These are phyloP conservation scores for Cabera pusaria DNA, from an alignment of 2,888 invertebrate genomes.

Conservation along the genomic window DNA sequence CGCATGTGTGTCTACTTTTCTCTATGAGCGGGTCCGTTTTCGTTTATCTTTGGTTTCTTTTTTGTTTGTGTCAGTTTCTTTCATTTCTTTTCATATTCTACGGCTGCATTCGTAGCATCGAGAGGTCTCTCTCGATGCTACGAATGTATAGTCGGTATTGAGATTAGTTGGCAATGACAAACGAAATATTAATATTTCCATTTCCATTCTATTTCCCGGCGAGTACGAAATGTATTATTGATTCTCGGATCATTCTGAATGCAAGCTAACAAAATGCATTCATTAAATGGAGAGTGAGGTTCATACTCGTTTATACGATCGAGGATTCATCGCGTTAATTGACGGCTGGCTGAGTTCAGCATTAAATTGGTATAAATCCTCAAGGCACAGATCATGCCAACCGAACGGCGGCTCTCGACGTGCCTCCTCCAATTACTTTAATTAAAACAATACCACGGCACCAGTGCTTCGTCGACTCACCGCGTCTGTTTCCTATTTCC, in stretches of 20 bases:
- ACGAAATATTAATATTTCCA: conserved; percentile 27
- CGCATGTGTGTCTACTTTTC: conserved; percentile 68
- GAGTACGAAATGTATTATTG: conserved; percentile 19
- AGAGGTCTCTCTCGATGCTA: conserved; percentile 39
- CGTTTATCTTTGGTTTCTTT: conserved; percentile 75
- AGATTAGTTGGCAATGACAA: conserved; percentile 33
- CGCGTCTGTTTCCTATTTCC: conserved; percentile 81
- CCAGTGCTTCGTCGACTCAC: conserved; percentile 77
- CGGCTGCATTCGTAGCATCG: conserved; percentile 63
- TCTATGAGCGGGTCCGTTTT: conserved; percentile 75
- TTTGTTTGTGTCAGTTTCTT: conserved; percentile 68
- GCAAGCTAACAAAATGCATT: conserved; percentile 18
- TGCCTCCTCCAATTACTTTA: conserved; percentile 83
- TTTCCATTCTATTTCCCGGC: conserved; percentile 17
- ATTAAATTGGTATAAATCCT: conserved; percentile 81
- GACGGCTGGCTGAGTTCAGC: conserved; percentile 69
- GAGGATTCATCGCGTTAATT: conserved; percentile 67
- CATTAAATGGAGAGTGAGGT: conserved; percentile 18
- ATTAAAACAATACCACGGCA: conserved; percentile 82
- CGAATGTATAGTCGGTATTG: no score
- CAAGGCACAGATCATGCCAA: conserved; percentile 80
- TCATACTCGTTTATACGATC: conserved; percentile 40
- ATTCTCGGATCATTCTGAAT: conserved; percentile 7
- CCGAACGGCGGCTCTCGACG: conserved; percentile 73
- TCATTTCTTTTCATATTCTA: conserved; percentile 67